Base-by-base conservation (phyloP, 2,113 vertebrate species). In the Pungitius pungitius region DNA sequence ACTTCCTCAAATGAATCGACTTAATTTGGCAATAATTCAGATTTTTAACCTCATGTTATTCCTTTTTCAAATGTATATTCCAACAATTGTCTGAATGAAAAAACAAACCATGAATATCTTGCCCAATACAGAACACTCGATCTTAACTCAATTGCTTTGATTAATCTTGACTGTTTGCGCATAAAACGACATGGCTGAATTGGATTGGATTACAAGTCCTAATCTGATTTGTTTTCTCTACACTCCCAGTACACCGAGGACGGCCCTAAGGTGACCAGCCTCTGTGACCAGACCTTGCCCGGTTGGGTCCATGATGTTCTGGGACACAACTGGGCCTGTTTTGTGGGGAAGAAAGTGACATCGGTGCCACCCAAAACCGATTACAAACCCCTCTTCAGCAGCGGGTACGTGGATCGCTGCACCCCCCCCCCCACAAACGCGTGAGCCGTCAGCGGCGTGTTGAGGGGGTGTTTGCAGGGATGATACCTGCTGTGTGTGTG, bases 261-360 rank as follows among this genome's bases (percentile, higher is more conserved):
- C 1, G 95, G 94, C 17, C 11, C 45, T 0, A 90, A 89, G 14
- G 94, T 96, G 52, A 96, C 93, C 79, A 97, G 96, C 79, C 97
- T 95, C 77, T 99, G 97, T 85, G 93, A 99, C 8, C 96, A 99
- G 83, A 98, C 96, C 0, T 74, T 98, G 3, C 91, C 95, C 0
- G 98, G 98, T 39, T 98, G 96, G 97, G 97, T 96, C 1, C 98
- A 99, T 40, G 96, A 99, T 52, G 93, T 96, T 1, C 89, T 98
- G 85, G 97, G 96, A 13, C 92, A 84, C 73, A 99, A 99, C 75
- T 99, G 98, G 98, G 97, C 95, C 22, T 99, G 98, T 86, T 99
- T 99, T 73, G 84, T 83, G 0, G 97, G 95, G 33, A 95, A 90
- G 75, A 97, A 93, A 71, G 77, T 93, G 26, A 87, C 88, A 0